phyloP scores from a whole-genome alignment of 2,797 vertebrate species.

The Liparis tanakae region DNA sequence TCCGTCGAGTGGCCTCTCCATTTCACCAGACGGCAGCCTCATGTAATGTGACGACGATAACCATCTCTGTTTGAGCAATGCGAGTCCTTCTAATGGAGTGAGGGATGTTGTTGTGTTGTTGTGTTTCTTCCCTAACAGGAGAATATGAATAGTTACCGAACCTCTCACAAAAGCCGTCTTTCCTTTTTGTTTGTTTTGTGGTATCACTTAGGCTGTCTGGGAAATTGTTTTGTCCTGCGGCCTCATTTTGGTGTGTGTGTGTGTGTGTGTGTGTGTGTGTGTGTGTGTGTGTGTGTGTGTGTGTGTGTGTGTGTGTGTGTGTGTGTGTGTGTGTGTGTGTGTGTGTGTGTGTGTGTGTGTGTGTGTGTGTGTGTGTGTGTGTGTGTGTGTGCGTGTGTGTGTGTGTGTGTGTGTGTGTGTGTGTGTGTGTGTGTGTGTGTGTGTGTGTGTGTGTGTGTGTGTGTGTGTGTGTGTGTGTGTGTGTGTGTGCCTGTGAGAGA shows the following conservation, averaged over 20 bases:
- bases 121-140: slow-evolving; percentile 56
- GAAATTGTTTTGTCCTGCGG: slow-evolving; percentile 71
- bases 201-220: slow-evolving; percentile 72
- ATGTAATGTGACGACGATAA: slow-evolving; percentile 59
- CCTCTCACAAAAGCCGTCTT: slow-evolving; percentile 59
- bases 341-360: slow-evolving; percentile 60
- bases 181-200: slow-evolving; percentile 64
- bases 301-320: slow-evolving; percentile 57
- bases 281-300: slow-evolving; percentile 55
- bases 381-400: slow-evolving; percentile 39
- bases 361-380: slow-evolving; percentile 17
- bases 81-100: slow-evolving; percentile 55
- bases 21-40: slow-evolving; percentile 50
- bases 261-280: slow-evolving; percentile 36
- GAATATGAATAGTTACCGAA: slow-evolving; percentile 58
- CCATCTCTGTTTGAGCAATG: slow-evolving; percentile 46
- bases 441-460: slow-evolving; percentile 60
- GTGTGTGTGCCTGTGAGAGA: slow-evolving; percentile 72
- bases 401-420: slow-evolving; percentile 50
- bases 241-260: slow-evolving; percentile 63
- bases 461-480: slow-evolving; percentile 16
- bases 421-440: slow-evolving; percentile 44
- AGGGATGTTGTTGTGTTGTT: slow-evolving; percentile 63
- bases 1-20: slow-evolving; percentile 54
- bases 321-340: slow-evolving; percentile 29